These are phyloP conservation scores for Tricholauxania praeusta DNA, from an alignment of 2,888 invertebrate genomes.

Conservation along the genomic window DNA sequence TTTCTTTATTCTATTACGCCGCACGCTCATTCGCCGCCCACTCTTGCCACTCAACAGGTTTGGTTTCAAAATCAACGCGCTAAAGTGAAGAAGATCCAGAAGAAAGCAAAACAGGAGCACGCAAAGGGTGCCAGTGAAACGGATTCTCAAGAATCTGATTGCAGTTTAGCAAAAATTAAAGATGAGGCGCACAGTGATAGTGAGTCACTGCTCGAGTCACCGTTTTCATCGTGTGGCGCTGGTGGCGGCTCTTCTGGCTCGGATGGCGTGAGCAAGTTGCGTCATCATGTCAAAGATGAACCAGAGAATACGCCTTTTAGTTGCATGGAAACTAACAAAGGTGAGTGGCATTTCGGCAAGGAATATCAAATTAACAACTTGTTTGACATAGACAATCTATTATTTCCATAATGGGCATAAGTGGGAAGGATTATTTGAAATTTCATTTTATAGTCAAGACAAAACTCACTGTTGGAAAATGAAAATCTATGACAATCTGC, in stretches of 20 bases:
- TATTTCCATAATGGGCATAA: too few relatives aligned
- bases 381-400: too few relatives aligned
- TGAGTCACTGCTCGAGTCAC: constrained; percentile 64
- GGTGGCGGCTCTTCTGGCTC: constrained; percentile 44
- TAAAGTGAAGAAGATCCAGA: constrained; percentile 77
- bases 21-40: constrained; percentile 7
- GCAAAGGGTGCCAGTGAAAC: constrained; percentile 65
- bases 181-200: constrained; percentile 74
- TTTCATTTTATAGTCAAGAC: too few relatives aligned
- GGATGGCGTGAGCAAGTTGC: constrained; percentile 56
- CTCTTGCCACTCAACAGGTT: constrained; percentile 66
- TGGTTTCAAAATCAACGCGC: constrained; percentile 78
- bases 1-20: constrained; percentile 30
- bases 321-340: constrained; percentile 67
- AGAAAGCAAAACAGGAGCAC: constrained; percentile 73
- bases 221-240: constrained; percentile 53
- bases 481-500: too few relatives aligned
- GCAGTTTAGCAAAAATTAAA: constrained; percentile 71
- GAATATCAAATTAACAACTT: too few relatives aligned
- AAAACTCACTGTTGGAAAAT: too few relatives aligned
- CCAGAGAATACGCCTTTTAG: constrained; percentile 63
- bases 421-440: too few relatives aligned
- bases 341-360: constrained; percentile 46
- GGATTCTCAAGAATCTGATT: constrained; percentile 70
- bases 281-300: constrained; percentile 65